Evolutionary conservation across 1,140 invertebrate species (phyloP).

Genomic region (Drosophila teissieri): DNA sequence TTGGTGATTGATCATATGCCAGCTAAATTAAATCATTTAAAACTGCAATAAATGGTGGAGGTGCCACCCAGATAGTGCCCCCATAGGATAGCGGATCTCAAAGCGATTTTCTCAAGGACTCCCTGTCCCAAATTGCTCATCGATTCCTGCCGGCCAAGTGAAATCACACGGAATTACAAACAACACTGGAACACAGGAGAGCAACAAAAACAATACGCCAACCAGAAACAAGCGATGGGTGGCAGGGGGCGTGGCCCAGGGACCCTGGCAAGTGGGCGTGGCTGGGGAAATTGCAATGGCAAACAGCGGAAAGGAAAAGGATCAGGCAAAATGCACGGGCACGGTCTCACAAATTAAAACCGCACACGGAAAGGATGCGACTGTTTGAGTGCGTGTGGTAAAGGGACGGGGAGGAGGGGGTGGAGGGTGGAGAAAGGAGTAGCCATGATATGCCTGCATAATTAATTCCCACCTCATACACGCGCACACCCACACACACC

Average conservation of each 20-base stretch:
- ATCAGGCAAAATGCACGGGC: constrained; percentile 54
- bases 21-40: constrained; percentile 44
- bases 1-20: not conserved
- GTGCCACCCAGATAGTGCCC: not conserved
- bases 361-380: constrained; percentile 59
- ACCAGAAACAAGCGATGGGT: constrained; percentile 28
- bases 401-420: not conserved
- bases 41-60: constrained; percentile 20
- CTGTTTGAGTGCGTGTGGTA: constrained; percentile 9
- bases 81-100: not conserved
- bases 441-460: constrained; percentile 80
- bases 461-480: constrained; percentile 65
- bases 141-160: constrained; percentile 56
- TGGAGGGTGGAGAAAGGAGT: constrained; percentile 47
- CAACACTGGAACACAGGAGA: constrained; percentile 33
- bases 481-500: constrained; percentile 9
- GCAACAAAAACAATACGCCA: not conserved
- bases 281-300: constrained; percentile 32
- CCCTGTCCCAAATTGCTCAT: constrained; percentile 11
- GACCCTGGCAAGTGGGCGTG: constrained; percentile 20
- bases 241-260: constrained; percentile 16
- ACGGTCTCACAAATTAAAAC: constrained; percentile 71
- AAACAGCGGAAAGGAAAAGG: constrained; percentile 55
- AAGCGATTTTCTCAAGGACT: not conserved
- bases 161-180: constrained; percentile 68